Evolutionary conservation across 2,113 vertebrate species (phyloP).

Genomic region (Bufo gargarizans): DNA sequence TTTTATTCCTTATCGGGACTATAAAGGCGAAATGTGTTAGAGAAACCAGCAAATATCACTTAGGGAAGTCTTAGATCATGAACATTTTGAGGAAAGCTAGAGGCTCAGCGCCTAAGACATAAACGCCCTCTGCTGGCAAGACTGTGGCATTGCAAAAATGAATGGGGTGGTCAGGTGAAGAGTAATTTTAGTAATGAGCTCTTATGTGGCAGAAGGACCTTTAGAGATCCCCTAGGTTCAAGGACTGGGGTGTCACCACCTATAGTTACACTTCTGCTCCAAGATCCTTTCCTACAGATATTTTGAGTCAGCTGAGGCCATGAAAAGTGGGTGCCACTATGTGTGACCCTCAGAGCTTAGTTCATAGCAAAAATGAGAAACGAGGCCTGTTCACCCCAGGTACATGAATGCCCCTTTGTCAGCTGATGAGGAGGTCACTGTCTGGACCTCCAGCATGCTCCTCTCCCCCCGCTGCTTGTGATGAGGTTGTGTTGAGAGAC

Average conservation of each 20-base stretch:
- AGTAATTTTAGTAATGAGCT: too few species aligned
- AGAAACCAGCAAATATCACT: not conserved
- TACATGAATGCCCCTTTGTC: constrained; percentile 38
- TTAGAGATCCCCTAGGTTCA: not conserved
- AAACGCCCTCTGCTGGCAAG: constrained; percentile 12
- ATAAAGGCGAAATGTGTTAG: not conserved
- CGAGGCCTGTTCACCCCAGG: not conserved
- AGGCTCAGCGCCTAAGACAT: not conserved
- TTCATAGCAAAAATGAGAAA: not conserved
- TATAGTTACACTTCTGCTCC: not conserved
- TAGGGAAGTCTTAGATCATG: not conserved
- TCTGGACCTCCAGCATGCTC: not conserved
- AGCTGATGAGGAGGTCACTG: constrained; percentile 18
- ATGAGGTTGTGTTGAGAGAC: constrained; percentile 48
- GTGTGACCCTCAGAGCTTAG: not conserved
- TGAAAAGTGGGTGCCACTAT: not conserved
- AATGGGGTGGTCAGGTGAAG: not conserved
- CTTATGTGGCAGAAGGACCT: too few species aligned
- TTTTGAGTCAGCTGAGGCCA: not conserved
- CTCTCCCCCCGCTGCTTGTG: constrained; percentile 6
- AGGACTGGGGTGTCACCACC: not conserved
- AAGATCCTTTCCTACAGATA: not conserved
- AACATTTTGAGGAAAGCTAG: not conserved
- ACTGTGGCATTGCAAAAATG: not conserved
- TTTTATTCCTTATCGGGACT: not conserved